Evolutionary conservation across 2,113 vertebrate genomes (phyloP), one percentile per base, ranked within the genome.

Genomic region (Polyodon spathula): DNA sequence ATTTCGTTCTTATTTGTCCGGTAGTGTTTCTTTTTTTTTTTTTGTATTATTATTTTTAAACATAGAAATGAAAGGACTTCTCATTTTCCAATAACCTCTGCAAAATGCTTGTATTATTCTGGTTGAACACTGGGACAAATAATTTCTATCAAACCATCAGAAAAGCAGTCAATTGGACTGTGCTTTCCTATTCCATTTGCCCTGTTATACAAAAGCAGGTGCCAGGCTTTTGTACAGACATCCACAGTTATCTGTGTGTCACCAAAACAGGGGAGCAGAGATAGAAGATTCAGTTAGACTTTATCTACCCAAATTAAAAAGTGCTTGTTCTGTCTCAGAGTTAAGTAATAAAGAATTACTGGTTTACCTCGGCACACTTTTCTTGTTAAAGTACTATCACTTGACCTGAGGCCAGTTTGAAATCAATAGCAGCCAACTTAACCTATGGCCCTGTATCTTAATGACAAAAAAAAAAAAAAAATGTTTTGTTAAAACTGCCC

Each of bases 101-200:
- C n/a, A n/a, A n/a, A n/a, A n/a, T n/a, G n/a, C n/a, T n/a, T n/a
- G n/a, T n/a, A n/a, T n/a, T n/a, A n/a, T n/a, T n/a, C n/a, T n/a
- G n/a, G n/a, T 50, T n/a, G 11, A 14, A 14, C n/a, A 14, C 11
- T 50, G n/a, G 8, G 46, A 50, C 44, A 62, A 61, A 54, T 56
- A 63, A 68, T 65, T 69, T 44, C 46, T 50, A 70, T 10, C 8
- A 73, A 71, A 59, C 39, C 4, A 6, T 0, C 71, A 55, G n/a
- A 37, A 44, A 65, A 62, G 1, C 55, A 64, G 3, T 67, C 51
- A 74, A 39, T 0, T 58, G 43, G 44, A 39, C 37, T 55, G 0
- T 0, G 0, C 3, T 12, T 58, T n/a, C 16, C 0, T 40, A 37
- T 57, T 14, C 1, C 62, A 43, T 66, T 64, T 5, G 4, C 4